A percentile compares a stretch with the other conserved stretches of the same genome.
Evolutionary conservation across 2,113 vertebrate species (phyloP).

Genomic region (Dascyllus trimaculatus): DNA sequence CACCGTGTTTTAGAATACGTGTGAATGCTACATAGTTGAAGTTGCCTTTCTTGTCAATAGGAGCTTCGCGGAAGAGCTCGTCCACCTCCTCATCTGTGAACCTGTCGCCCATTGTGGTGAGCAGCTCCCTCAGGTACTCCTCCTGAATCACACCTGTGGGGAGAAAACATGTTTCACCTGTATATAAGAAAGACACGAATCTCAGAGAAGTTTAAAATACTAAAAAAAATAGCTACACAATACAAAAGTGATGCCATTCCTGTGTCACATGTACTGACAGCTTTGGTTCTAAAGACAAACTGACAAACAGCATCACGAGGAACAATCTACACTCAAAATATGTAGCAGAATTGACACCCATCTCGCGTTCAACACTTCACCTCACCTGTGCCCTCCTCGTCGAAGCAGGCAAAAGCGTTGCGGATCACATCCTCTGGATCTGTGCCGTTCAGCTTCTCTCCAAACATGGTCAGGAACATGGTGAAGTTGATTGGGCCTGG

Average conservation of each 20-base stretch:
- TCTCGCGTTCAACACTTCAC: not conserved
- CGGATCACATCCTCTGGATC: slow-evolving; percentile 93
- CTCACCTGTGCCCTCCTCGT: slow-evolving; percentile 93
- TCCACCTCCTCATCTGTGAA: slow-evolving; percentile 96
- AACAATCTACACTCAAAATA: too few species aligned
- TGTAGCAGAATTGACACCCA: not conserved
- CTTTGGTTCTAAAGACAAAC: too few species aligned
- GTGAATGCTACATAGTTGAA: slow-evolving; percentile 97
- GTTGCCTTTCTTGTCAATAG: slow-evolving; percentile 95
- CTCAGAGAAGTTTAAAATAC: too few species aligned
- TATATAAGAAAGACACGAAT: too few species aligned
- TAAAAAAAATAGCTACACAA: too few species aligned
- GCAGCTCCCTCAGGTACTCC: slow-evolving; percentile 92
- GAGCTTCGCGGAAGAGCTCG: slow-evolving; percentile 95
- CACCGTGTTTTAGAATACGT: slow-evolving; percentile 94
- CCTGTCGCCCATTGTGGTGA: slow-evolving; percentile 95
- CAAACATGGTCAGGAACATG: slow-evolving; percentile 98
- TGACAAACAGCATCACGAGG: too few species aligned
- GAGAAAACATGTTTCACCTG: not conserved
- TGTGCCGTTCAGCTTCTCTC: slow-evolving; percentile 91
- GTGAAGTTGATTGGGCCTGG: slow-evolving; percentile 96
- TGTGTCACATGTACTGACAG: too few species aligned
- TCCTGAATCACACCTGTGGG: slow-evolving; percentile 89
- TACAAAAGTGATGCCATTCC: too few species aligned
- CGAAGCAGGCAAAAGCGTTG: slow-evolving; percentile 96